Evolutionary conservation across 2,888 invertebrate genomes (phyloP).

Genomic region (Agrochola litura): DNA sequence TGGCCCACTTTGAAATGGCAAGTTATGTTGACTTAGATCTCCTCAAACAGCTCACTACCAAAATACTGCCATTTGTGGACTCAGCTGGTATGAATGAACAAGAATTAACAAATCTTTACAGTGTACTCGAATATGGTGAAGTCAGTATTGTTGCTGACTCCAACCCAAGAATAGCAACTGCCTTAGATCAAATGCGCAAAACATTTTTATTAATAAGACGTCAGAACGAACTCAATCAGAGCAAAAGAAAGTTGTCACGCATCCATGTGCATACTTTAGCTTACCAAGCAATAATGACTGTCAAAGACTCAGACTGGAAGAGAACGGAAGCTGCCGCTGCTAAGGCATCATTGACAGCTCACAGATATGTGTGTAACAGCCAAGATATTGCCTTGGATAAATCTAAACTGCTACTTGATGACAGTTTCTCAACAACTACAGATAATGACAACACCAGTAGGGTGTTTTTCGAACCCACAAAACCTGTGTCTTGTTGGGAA

Average conservation of each 20-base stretch:
- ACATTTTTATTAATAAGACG: constrained; percentile 90
- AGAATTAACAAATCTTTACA: constrained; percentile 94
- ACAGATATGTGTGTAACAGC: constrained; percentile 95
- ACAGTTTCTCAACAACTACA: constrained; percentile 94
- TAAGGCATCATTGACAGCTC: constrained; percentile 95
- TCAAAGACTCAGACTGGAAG: constrained; percentile 93
- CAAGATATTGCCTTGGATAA: constrained; percentile 88
- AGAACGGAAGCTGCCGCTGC: constrained; percentile 95
- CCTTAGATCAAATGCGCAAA: constrained; percentile 95
- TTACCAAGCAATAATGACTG: constrained; percentile 95
- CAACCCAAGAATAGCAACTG: constrained; percentile 94
- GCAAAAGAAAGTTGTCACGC: constrained; percentile 92
- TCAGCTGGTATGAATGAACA: constrained; percentile 97
- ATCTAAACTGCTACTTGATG: constrained; percentile 93
- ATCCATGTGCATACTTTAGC: constrained; percentile 96
- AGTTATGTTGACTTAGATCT: constrained; percentile 94
- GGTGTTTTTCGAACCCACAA: constrained; percentile 92
- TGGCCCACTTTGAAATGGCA: constrained; percentile 96
- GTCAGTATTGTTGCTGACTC: constrained; percentile 94
- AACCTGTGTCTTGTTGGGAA: constrained; percentile 96
- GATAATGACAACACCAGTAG: constrained; percentile 88
- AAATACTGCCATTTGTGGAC: constrained; percentile 94
- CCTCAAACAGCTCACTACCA: constrained; percentile 91
- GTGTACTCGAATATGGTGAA: constrained; percentile 92
- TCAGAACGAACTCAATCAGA: constrained; percentile 81